Evolutionary conservation across 2,797 vertebrate genomes (phyloP), one percentile per base, ranked within the genome.

Genomic region (Anableps anableps): DNA sequence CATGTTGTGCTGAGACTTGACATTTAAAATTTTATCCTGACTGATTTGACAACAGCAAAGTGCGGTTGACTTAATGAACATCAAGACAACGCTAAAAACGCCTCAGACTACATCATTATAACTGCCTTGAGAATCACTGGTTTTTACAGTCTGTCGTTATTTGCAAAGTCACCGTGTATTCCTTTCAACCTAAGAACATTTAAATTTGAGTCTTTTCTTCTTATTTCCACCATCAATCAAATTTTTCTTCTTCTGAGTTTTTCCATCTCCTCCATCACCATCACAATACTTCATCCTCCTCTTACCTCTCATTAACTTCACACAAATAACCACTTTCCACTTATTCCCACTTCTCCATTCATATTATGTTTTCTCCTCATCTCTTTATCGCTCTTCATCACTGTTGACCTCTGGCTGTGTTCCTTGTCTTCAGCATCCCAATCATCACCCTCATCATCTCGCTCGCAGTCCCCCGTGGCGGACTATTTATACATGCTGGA

Each of bases 401-500:
- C 41, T 72, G 81, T 88, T 84, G 82, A 92, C 88, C 90, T 82
- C 82, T 90, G 86, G 85, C 90, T 81, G 47, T 23, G 8, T 81
- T 90, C 82, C 81, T 81, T 38, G 76, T 83, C 85, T 91, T 90
- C 85, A 85, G 86, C 86, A 72, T 87, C 74, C 72, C 74, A 78
- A 41, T 80, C 91, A 88, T 85, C 84, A 48, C 82, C 81, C 80
- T 80, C 88, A 93, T 94, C 88, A 89, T 88, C 84, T 81, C 83
- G 16, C 76, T 80, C 72, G 8, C 64, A 50, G 82, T 62, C 83
- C 82, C 86, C 83, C 84, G 4, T 11, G 7, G 84, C 3, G 9
- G 75, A 76, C 83, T 91, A 88, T 91, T 92, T 91, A 90, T 93
- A 90, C 88, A 84, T 86, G 86, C 75, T 77, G 88, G 83, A 84